Evolutionary conservation across 2,888 invertebrate species (phyloP), one percentile per base, ranked within the genome.

Genomic region (Hetaerina titia): DNA sequence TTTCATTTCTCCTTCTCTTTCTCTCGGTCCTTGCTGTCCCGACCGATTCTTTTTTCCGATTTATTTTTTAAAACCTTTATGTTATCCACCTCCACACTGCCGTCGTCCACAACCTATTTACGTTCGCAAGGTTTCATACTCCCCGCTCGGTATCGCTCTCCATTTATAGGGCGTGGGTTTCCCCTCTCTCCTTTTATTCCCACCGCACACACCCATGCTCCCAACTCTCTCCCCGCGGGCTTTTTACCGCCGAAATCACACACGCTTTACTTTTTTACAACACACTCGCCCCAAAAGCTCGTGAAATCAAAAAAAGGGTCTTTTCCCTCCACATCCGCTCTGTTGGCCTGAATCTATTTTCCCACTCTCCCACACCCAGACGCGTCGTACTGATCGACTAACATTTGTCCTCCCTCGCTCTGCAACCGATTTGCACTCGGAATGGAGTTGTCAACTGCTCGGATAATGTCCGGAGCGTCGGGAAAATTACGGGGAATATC

Each of bases 401-500:
- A 81, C 25, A 31, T 81, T 31, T 31, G 81, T 81, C 11, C 25
- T 31, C 25, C 31, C 1, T 31, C 25, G 31, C 31, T 0, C 15
- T 31, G 11, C 25, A 13, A 81, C 81, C 81, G 7, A 81, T 81
- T 31, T 22, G 31, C 19, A 31, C 81, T 81, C 31, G 81, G n/a
- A 81, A 81, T 81, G 81, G 81, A 81, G 81, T 31, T 31, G 81
- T 81, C 81, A 31, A 25, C 25, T 81, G 81, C 31, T 31, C 13
- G 31, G 31, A 25, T 81, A 81, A 81, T 81, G 81, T 15, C 15
- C 31, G 31, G 81, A 81, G 8, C 4, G 81, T 81, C 81, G 31
- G 31, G 81, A 81, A 81, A 81, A 81, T 81, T 81, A 81, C 25
- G 81, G 15, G 25, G 31, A 81, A 81, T 81, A 81, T 81, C 31